Evolutionary conservation across 2,888 invertebrate genomes (phyloP).

Genomic region (Charanyca ferruginea): DNA sequence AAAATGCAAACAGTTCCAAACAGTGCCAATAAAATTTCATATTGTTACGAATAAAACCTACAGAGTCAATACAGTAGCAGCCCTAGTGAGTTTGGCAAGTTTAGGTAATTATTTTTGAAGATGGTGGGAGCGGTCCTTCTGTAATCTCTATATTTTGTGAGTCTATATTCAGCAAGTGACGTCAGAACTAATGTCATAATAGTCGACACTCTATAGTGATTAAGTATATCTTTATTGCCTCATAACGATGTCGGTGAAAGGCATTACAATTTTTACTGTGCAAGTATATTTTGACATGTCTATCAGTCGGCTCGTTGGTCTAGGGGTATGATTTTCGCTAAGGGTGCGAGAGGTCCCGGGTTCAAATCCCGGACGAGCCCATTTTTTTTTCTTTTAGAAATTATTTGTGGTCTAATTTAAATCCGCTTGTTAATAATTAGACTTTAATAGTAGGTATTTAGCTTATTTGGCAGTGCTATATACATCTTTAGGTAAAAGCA

Average conservation of each 20-base stretch:
- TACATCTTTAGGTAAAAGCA: no score
- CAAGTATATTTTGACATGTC: neutral
- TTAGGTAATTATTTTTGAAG: no score
- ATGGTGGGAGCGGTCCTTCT: no score
- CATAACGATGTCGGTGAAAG: slow-evolving; percentile 30
- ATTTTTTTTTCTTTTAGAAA: slow-evolving; percentile 39
- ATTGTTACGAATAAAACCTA: no score
- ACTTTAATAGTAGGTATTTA: neutral
- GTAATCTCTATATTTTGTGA: no score
- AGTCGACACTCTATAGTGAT: neutral
- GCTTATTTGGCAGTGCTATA: no score
- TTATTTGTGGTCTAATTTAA: neutral
- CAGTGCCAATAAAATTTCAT: no score
- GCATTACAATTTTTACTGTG: neutral
- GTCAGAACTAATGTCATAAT: neutral
- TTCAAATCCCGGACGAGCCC: slow-evolving; percentile 91
- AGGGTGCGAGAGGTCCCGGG: slow-evolving; percentile 91
- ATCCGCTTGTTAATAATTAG: neutral
- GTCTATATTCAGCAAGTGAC: neutral
- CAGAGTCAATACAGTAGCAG: no score
- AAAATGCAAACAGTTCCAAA: no score
- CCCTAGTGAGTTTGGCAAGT: no score
- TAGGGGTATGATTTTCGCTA: slow-evolving; percentile 92
- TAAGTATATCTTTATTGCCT: slow-evolving; percentile 27
- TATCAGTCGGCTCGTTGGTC: slow-evolving; percentile 87